Conservation (phyloP, 2,888 invertebrate genomes). For the Hemistola chrysoprasaria region DNA sequence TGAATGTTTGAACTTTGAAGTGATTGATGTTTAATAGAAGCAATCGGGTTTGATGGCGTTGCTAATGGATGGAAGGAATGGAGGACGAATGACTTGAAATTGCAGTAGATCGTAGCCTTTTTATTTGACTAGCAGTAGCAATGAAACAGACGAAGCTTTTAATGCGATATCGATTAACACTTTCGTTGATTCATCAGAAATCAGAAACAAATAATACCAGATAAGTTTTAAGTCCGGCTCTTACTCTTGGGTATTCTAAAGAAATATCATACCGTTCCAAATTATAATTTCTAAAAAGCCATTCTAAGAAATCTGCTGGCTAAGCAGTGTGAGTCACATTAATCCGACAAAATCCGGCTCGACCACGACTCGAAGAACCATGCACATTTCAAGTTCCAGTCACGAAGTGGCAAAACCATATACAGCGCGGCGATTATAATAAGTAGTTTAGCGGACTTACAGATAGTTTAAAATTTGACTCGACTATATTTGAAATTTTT, state of each 20-base stretch:
- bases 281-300: neutral
- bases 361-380: conserved; percentile 18
- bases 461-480: too few relatives aligned
- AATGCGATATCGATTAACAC: conserved; percentile 2
- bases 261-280: too few relatives aligned
- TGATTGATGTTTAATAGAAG: conserved; percentile 33
- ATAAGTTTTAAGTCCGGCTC: too few relatives aligned
- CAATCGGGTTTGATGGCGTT: conserved; percentile 16
- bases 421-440: neutral
- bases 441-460: too few relatives aligned
- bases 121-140: neutral
- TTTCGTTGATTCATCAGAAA: too few relatives aligned
- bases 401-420: conserved; percentile 25
- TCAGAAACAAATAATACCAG: too few relatives aligned
- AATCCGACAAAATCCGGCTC: neutral
- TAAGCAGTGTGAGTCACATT: conserved; percentile 10
- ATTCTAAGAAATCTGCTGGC: neutral
- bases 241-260: too few relatives aligned
- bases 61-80: conserved; percentile 24
- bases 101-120: conserved; percentile 3
- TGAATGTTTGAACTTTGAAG: conserved; percentile 22
- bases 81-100: conserved; percentile 7
- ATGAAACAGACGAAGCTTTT: neutral
- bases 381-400: conserved; percentile 27
- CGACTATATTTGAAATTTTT: conserved; percentile 18